Conservation (phyloP, 2,797 vertebrate species). For the Petrocephalus sullivani region DNA sequence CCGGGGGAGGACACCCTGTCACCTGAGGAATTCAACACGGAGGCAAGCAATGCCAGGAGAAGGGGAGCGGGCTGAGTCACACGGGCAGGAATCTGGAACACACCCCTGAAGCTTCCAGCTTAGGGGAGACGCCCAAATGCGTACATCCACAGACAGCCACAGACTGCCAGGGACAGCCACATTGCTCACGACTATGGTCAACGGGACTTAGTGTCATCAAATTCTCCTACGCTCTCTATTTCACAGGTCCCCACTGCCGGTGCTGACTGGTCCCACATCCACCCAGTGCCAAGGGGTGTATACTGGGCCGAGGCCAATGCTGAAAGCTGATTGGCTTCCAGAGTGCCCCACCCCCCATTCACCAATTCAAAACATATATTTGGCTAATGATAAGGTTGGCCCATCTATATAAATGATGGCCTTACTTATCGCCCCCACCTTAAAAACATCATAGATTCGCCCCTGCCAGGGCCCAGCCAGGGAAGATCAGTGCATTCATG, state of each 20-base stretch:
- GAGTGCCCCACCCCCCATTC: background rate
- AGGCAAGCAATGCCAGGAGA: background rate
- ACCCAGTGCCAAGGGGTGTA: background rate
- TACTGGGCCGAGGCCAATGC: background rate
- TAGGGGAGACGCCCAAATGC: background rate
- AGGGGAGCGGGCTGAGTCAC: background rate
- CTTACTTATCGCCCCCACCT: background rate
- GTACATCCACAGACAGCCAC: background rate
- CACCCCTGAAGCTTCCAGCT: background rate
- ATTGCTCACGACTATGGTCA: background rate
- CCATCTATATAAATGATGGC: background rate
- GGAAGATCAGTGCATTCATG: background rate
- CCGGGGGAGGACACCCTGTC: background rate
- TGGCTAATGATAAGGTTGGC: background rate
- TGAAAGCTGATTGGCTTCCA: background rate
- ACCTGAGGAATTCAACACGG: slow-evolving; percentile 9
- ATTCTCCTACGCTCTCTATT: background rate
- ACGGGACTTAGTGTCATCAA: background rate
- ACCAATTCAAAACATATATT: background rate
- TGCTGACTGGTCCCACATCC: background rate
- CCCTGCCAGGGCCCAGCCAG: background rate
- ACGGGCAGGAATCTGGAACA: background rate
- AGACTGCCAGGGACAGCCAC: too few species aligned
- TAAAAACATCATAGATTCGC: background rate
- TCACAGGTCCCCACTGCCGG: background rate